Evolutionary conservation across 2,888 invertebrate species (phyloP).

Genomic region (Lordiphosa andalusiaca): DNA sequence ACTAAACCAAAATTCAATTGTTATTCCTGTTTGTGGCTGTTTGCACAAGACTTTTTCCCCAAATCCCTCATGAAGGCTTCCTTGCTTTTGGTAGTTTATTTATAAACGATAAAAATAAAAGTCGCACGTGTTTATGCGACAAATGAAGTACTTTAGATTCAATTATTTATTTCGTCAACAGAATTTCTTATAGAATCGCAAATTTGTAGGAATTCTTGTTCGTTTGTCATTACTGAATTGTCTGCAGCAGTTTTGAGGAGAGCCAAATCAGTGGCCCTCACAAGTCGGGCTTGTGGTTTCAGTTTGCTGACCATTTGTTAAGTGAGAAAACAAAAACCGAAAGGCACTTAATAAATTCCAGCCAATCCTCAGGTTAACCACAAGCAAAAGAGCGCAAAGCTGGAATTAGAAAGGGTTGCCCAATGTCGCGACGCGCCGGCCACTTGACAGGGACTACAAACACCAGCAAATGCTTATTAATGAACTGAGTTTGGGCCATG

Average conservation of each 20-base stretch:
- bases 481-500: slow-evolving; percentile 35
- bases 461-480: slow-evolving; percentile 53
- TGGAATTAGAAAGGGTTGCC: slow-evolving; percentile 14
- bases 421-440: slow-evolving; percentile 22
- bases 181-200: slow-evolving; percentile 43
- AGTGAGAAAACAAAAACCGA: slow-evolving; percentile 10
- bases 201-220: slow-evolving; percentile 34
- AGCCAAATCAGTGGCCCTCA: slow-evolving; percentile 12
- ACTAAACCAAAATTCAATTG: slow-evolving; percentile 67
- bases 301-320: slow-evolving; percentile 10
- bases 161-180: slow-evolving; percentile 60
- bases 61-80: slow-evolving; percentile 12
- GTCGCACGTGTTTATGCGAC: slow-evolving; percentile 61
- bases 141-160: slow-evolving; percentile 72
- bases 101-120: slow-evolving; percentile 37
- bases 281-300: slow-evolving; percentile 51
- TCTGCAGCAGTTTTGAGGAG: slow-evolving; percentile 12
- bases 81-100: slow-evolving; percentile 31
- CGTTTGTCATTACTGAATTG: slow-evolving; percentile 2
- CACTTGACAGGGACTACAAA: slow-evolving; percentile 29
- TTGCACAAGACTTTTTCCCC: slow-evolving; percentile 17
- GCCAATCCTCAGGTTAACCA: slow-evolving; percentile 11
- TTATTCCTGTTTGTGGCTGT: slow-evolving; percentile 41
- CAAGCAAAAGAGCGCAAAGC: slow-evolving; percentile 25
- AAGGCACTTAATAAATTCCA: slow-evolving; percentile 31